These are phyloP conservation scores for Caracal caracal DNA, from an alignment of 2,113 vertebrate genomes.

Conservation along the genomic window DNA sequence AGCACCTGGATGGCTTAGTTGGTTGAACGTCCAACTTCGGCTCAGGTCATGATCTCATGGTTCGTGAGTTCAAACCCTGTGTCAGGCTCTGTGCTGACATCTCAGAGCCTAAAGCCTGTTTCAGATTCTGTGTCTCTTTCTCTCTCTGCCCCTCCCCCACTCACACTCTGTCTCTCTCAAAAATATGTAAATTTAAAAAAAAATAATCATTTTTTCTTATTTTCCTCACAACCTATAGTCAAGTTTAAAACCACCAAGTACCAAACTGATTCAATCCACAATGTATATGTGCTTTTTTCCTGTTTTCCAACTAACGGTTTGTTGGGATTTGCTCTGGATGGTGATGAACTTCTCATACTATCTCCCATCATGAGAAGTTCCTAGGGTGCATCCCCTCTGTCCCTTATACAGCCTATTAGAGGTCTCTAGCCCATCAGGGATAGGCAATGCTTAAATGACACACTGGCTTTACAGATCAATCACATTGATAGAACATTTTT, in stretches of 20 bases:
- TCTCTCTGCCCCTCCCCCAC: too few species aligned
- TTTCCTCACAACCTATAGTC: not conserved
- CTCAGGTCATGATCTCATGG: too few species aligned
- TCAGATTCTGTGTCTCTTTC: too few species aligned
- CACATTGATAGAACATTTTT: too few species aligned
- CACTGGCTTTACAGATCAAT: not conserved
- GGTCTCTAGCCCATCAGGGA: not conserved
- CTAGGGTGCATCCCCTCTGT: accelerated
- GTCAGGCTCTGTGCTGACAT: too few species aligned
- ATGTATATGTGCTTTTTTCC: not conserved
- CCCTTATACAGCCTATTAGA: not conserved
- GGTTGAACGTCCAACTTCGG: too few species aligned
- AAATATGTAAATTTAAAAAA: too few species aligned
- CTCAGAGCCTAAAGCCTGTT: too few species aligned
- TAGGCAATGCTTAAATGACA: not conserved
- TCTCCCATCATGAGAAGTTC: not conserved
- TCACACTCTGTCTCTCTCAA: too few species aligned
- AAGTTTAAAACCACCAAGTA: not conserved
- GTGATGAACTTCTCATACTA: not conserved
- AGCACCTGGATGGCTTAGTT: too few species aligned
- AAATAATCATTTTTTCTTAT: not conserved
- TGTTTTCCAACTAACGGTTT: not conserved
- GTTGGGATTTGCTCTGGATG: not conserved
- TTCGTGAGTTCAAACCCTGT: too few species aligned
- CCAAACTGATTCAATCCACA: not conserved